These are phyloP conservation scores for Melanerpes formicivorus DNA, from an alignment of 2,113 vertebrate genomes.

Conservation along the genomic window DNA sequence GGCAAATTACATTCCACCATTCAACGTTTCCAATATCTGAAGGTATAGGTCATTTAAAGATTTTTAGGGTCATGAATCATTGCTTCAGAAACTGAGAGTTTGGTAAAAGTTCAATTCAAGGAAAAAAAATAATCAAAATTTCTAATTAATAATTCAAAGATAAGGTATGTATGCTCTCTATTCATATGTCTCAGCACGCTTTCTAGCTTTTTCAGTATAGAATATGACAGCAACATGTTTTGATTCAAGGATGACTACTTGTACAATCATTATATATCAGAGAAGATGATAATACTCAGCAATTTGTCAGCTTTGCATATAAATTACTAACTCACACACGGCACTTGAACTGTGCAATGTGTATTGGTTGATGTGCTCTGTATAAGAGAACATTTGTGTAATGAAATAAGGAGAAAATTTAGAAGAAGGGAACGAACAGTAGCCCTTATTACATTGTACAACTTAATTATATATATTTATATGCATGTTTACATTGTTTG, in stretches of 20 bases:
- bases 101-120: not conserved
- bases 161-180: not conserved
- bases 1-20: not conserved
- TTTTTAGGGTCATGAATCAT: not conserved
- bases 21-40: not conserved
- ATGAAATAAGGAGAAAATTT: not conserved
- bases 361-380: not conserved
- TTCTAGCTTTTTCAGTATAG: not conserved
- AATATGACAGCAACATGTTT: not conserved
- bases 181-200: not conserved
- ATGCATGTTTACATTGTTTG: not conserved
- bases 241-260: not conserved
- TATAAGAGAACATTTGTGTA: not conserved
- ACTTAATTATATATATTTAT: not conserved
- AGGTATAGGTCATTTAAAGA: not conserved
- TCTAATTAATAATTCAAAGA: not conserved
- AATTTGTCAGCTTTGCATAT: not conserved
- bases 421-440: not conserved
- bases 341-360: not conserved
- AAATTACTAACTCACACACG: not conserved
- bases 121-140: not conserved
- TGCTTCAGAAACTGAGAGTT: not conserved
- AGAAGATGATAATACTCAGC: not conserved
- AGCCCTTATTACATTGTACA: not conserved
- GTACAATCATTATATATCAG: not conserved